Conservation (phyloP, 2,888 invertebrate species). For the Amiota minor region DNA sequence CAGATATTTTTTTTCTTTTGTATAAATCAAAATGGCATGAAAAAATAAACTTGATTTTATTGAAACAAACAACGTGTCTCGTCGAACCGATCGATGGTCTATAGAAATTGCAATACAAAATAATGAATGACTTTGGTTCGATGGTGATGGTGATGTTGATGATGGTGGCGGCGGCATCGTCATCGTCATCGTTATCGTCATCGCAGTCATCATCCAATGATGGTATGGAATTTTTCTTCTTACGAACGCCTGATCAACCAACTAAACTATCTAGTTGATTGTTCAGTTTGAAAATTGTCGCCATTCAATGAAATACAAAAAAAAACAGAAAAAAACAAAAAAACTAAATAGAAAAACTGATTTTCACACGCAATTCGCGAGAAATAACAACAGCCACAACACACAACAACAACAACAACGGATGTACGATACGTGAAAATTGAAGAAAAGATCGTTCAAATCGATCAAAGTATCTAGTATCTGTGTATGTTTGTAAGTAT, state of each 20-base stretch:
- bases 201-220: background rate
- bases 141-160: background rate
- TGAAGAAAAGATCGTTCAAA: background rate
- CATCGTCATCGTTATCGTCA: background rate
- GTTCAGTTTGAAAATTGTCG: slow-evolving; percentile 5
- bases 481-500: background rate
- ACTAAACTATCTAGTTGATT: background rate
- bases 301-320: background rate
- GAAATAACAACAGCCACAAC: background rate
- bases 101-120: background rate
- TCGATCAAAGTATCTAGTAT: background rate
- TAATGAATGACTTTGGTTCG: slow-evolving; percentile 4
- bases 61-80: background rate
- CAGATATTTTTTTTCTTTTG: too few species aligned
- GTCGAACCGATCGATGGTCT: background rate
- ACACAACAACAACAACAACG: background rate
- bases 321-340: background rate
- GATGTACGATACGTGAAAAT: background rate
- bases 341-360: background rate
- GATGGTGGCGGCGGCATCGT: background rate
- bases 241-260: background rate
- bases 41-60: background rate
- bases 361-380: slow-evolving; percentile 2
- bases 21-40: too few species aligned
- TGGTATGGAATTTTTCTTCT: background rate